phyloP scores from a whole-genome alignment of 2,888 invertebrate species.

The Eubasilissa splendida region DNA sequence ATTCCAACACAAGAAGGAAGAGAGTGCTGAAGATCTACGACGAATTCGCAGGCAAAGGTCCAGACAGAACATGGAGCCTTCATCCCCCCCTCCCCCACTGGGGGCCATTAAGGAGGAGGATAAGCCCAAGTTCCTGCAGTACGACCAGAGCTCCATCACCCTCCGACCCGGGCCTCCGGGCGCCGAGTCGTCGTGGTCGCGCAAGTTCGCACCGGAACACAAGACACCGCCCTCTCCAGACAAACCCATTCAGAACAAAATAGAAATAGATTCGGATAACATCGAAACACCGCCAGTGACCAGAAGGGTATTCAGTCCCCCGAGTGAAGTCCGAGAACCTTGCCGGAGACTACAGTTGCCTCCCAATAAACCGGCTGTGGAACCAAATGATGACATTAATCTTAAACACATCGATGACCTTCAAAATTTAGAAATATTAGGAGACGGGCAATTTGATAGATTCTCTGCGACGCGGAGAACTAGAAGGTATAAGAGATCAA shows the following conservation, averaged over 20 bases:
- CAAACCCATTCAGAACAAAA: constrained; percentile 68
- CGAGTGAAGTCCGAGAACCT: constrained; percentile 75
- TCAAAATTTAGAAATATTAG: constrained; percentile 69
- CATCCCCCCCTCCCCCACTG: constrained; percentile 65
- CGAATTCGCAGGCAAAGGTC: constrained; percentile 75
- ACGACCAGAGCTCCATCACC: constrained; percentile 4
- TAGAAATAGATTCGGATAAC: constrained; percentile 91
- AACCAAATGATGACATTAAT: constrained; percentile 69
- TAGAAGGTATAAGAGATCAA: constrained; percentile 81
- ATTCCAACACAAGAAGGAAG: constrained; percentile 83
- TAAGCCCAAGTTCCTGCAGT: constrained; percentile 60
- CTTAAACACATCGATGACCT: constrained; percentile 63
- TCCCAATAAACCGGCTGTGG: constrained; percentile 62
- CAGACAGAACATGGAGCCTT: constrained; percentile 64
- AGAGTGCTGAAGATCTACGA: constrained; percentile 78
- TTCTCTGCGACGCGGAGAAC: constrained; percentile 88
- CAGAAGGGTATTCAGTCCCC: constrained; percentile 78
- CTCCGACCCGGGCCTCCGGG: neutral
- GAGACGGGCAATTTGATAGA: constrained; percentile 88
- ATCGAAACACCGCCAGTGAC: constrained; percentile 91
- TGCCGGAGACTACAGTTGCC: constrained; percentile 70
- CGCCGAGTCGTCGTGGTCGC: neutral
- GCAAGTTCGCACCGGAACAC: constrained; percentile 51
- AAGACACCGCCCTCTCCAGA: constrained; percentile 62
- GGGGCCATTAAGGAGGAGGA: constrained; percentile 78